Percentiles rank a stretch among this genome's conserved stretches.
phyloP scores from a whole-genome alignment of 2,113 vertebrate species.

The Ursus arctos region DNA sequence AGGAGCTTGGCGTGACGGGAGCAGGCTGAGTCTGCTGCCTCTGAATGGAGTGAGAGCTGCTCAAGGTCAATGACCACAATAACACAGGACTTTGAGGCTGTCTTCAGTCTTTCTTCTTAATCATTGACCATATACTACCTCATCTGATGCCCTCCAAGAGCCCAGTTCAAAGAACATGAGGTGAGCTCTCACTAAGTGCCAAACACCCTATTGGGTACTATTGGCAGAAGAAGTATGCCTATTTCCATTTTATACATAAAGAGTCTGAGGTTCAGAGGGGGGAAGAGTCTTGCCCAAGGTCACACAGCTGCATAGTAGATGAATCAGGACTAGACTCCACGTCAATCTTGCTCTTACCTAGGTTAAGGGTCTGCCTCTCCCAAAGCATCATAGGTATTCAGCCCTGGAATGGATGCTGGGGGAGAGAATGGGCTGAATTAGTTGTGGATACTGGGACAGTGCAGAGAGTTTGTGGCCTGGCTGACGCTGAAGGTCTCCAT shows the following conservation, averaged over 20 bases:
- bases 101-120: constrained; percentile 42
- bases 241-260: constrained; percentile 33
- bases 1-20: neutral
- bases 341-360: constrained; percentile 28
- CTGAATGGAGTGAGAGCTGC: neutral
- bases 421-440: neutral
- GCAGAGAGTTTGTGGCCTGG: neutral
- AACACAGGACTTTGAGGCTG: neutral
- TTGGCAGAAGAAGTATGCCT: neutral
- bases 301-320: neutral
- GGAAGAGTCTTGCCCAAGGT: neutral
- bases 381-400: neutral
- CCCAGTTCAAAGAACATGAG: constrained; percentile 14
- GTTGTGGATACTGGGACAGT: neutral
- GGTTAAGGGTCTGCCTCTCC: neutral
- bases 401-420: neutral
- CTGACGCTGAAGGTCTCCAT: neutral
- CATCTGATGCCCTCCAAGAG: neutral
- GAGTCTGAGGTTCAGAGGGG: neutral
- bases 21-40: neutral
- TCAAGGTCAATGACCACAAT: neutral
- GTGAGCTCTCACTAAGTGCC: neutral
- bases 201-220: neutral
- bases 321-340: neutral
- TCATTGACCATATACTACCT: neutral